These are phyloP conservation scores for Verasper variegatus DNA, from an alignment of 2,113 vertebrate species.

Conservation along the genomic window DNA sequence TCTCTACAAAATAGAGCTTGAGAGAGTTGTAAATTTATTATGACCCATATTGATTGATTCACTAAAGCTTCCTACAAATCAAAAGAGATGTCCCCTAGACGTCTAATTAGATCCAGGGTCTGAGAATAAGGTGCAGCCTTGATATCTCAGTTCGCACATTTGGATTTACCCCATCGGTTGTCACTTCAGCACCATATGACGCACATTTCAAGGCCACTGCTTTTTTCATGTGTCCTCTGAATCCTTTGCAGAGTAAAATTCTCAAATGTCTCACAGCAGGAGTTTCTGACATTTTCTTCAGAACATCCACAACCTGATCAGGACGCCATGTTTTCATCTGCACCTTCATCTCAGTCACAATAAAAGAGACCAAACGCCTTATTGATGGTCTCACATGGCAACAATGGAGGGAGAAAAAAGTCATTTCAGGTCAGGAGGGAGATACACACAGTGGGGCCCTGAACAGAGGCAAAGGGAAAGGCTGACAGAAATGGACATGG, in stretches of 20 bases:
- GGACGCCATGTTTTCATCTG: not conserved
- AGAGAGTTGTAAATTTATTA: conserved; percentile 72
- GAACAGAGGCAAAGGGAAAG: conserved; percentile 23
- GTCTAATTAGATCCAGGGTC: conserved; percentile 55
- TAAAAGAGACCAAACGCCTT: conserved; percentile 18
- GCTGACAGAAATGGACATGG: conserved; percentile 32
- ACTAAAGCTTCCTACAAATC: conserved; percentile 57
- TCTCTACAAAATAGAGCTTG: conserved; percentile 48
- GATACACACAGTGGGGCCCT: conserved; percentile 32
- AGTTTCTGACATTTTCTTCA: conserved; percentile 16
- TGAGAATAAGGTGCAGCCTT: conserved; percentile 31
- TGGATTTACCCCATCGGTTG: conserved; percentile 13
- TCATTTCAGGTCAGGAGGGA: conserved; percentile 56
- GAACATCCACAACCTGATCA: not conserved
- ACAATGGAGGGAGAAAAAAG: conserved; percentile 11
- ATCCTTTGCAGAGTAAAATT: not conserved
- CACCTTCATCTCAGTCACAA: conserved; percentile 24
- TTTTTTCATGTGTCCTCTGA: conserved; percentile 12
- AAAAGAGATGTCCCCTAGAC: conserved; percentile 45
- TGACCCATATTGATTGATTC: conserved; percentile 62
- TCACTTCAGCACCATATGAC: conserved; percentile 7
- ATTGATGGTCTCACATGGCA: conserved; percentile 36
- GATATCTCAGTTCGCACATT: conserved; percentile 27
- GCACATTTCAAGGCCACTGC: not conserved
- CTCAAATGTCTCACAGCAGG: not conserved